Percentiles rank a stretch among this genome's conserved stretches.
Conservation (phyloP, 2,797 vertebrate species). For the Sus cebifrons region DNA sequence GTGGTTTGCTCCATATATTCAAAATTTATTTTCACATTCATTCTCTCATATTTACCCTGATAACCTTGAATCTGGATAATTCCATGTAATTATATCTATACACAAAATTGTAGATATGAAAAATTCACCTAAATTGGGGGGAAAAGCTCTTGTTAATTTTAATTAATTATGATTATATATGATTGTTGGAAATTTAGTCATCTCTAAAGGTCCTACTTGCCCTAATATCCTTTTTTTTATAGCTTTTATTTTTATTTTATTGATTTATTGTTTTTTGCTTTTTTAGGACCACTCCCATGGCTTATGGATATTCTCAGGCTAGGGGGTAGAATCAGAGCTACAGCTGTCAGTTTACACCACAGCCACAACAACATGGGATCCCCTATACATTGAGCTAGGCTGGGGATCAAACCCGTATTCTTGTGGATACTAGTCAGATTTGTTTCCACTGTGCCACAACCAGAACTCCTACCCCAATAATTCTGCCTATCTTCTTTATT, state of each 20-base stretch:
- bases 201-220: slow-evolving; percentile 18
- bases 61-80: slow-evolving; percentile 53
- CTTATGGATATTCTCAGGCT: too few relatives aligned
- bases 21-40: slow-evolving; percentile 48
- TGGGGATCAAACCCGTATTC: too few relatives aligned
- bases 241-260: too few relatives aligned
- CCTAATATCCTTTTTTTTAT: neutral
- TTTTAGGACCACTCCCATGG: too few relatives aligned
- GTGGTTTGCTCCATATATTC: neutral
- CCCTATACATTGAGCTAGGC: too few relatives aligned
- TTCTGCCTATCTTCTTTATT: slow-evolving; percentile 15
- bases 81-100: neutral
- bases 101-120: slow-evolving; percentile 44
- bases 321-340: too few relatives aligned
- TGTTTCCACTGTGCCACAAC: too few relatives aligned
- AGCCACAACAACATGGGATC: too few relatives aligned
- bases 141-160: neutral
- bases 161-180: neutral
- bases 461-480: neutral
- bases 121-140: neutral
- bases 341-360: too few relatives aligned
- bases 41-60: slow-evolving; percentile 7
- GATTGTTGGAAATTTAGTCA: neutral
- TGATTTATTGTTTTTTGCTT: too few relatives aligned
- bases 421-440: too few relatives aligned